Evolutionary conservation across 2,797 vertebrate species (phyloP), one percentile per base, ranked within the genome.

Genomic region (Myoxocephalus aenaeus): DNA sequence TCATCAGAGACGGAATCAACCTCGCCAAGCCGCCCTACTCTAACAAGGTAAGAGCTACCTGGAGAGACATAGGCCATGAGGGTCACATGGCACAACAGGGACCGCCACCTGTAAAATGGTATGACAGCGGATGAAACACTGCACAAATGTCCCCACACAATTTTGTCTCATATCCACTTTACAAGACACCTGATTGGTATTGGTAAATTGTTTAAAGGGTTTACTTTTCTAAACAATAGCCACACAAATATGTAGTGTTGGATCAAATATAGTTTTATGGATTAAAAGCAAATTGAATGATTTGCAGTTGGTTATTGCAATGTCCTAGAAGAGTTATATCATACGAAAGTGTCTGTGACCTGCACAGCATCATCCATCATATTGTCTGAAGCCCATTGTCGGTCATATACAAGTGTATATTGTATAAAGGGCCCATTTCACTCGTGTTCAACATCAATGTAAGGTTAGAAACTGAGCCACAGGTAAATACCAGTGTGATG

Each of bases 1-100:
- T 99, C 53, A 94, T 97, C 86, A 95, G 97, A 73, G 97, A 99
- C 71, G 97, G 97, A 75, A 94, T 98, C 93, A 96, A 98, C 91
- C 96, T 99, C 58, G 96, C 97, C 73, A 97, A 96, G 85, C 94
- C 94, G 0, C 97, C 98, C 0, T 99, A 96, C 89, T 97, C 97
- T 70, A 96, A 97, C 89, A 97, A 99, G 98, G 98, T 99, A 96
- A 94, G 95, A 71, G 15, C 27, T n/a, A 56, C 9, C 8, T 2
- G 17, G 17, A 12, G 1, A 42, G 38, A 42, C 5, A 2, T 22
- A 15, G 67, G 22, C 44, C 54, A 29, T 22, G 42, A 17, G 22
- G 32, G 63, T 3, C 7, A 32, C 4, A 15, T 58, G 40, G 32
- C 50, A 62, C 64, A 34, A 4, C 32, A 11, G 27, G 4, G 20